A percentile compares a stretch with the other conserved stretches of the same genome.
Evolutionary conservation across 2,888 invertebrate genomes (phyloP).

Genomic region (Xanthorhoe spadicearia): DNA sequence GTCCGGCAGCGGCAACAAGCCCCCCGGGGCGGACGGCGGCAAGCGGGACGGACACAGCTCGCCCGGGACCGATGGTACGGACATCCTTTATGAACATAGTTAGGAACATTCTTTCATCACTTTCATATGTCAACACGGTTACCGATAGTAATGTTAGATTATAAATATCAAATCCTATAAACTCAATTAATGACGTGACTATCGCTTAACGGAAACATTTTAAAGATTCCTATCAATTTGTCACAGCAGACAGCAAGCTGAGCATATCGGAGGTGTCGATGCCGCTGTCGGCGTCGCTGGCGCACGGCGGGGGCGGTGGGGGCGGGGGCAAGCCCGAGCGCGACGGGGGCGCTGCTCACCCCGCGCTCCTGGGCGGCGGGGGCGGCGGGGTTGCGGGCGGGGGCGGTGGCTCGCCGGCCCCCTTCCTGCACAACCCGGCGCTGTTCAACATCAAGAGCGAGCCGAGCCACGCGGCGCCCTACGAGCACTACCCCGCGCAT

Average conservation of each 20-base stretch:
- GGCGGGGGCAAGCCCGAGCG: not conserved
- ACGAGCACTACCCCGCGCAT: slow-evolving; percentile 66
- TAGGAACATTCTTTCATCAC: too few relatives aligned
- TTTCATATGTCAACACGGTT: too few relatives aligned
- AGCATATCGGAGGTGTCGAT: slow-evolving; percentile 78
- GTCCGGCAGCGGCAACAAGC: slow-evolving; percentile 82
- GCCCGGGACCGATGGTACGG: slow-evolving; percentile 71
- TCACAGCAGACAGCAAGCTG: slow-evolving; percentile 68
- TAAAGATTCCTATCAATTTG: not conserved
- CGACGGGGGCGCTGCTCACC: slow-evolving; percentile 61
- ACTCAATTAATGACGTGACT: not conserved
- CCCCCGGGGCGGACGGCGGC: slow-evolving; percentile 62
- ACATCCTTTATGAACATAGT: not conserved
- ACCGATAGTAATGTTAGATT: too few relatives aligned
- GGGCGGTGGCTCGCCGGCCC: slow-evolving; percentile 46
- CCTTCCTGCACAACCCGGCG: slow-evolving; percentile 68
- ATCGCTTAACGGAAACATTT: not conserved
- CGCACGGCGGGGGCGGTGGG: slow-evolving; percentile 52
- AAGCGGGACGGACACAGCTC: slow-evolving; percentile 80
- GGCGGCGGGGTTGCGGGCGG: slow-evolving; percentile 51
- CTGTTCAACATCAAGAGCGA: slow-evolving; percentile 81
- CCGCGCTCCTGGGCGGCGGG: slow-evolving; percentile 51
- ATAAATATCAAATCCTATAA: too few relatives aligned
- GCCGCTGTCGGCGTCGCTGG: slow-evolving; percentile 67
- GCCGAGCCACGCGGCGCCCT: slow-evolving; percentile 64